Evolutionary conservation across 2,113 vertebrate species (phyloP).

Genomic region (Okapia johnstoni): DNA sequence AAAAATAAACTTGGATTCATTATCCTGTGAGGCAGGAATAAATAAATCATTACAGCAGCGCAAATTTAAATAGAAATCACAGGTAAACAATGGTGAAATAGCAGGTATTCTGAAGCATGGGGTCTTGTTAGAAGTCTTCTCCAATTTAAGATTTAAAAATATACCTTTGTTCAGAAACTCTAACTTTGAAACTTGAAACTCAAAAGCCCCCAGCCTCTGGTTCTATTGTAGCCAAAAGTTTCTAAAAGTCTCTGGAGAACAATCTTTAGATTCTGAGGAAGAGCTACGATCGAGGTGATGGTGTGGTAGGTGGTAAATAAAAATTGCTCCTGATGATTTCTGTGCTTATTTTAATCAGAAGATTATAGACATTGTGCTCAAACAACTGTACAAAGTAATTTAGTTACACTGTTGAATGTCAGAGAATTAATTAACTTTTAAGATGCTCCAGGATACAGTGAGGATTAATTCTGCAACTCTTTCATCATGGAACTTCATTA

Average conservation of each 20-base stretch:
- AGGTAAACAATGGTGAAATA: constrained; percentile 58
- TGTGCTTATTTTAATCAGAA: constrained; percentile 40
- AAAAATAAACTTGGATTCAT: constrained; percentile 75
- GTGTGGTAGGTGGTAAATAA: background rate
- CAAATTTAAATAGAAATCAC: constrained; percentile 71
- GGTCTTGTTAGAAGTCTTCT: constrained; percentile 21
- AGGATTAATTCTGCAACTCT: constrained; percentile 38
- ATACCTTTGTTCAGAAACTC: constrained; percentile 19
- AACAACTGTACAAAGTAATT: constrained; percentile 55
- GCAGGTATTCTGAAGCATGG: constrained; percentile 44
- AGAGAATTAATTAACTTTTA: constrained; percentile 69
- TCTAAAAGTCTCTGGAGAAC: background rate
- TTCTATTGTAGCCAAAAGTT: background rate
- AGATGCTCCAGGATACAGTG: background rate
- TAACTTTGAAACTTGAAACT: constrained; percentile 2
- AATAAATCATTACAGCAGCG: constrained; percentile 76
- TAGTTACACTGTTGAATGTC: constrained; percentile 50
- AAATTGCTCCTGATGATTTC: background rate
- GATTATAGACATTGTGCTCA: constrained; percentile 45
- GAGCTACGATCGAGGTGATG: background rate
- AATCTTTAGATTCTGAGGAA: background rate
- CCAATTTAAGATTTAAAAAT: background rate
- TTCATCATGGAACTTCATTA: constrained; percentile 39
- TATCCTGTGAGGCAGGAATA: constrained; percentile 76
- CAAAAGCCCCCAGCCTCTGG: background rate